phyloP scores from a whole-genome alignment of 2,113 vertebrate genomes.

The Triplophysa dalaica region DNA sequence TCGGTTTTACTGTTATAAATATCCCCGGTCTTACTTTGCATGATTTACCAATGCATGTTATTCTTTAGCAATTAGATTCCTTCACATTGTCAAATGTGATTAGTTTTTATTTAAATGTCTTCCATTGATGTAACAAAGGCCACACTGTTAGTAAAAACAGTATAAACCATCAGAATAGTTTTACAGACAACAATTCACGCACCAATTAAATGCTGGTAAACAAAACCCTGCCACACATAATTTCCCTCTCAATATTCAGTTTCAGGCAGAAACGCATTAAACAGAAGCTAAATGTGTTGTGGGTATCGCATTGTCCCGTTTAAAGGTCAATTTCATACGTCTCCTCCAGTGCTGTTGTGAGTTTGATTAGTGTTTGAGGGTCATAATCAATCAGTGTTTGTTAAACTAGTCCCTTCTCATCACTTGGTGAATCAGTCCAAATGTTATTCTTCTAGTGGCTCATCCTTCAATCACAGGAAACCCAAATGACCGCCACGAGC shows the following conservation, averaged over 20 bases:
- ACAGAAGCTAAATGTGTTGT: slow-evolving; percentile 6
- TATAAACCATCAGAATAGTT: neutral
- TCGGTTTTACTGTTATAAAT: neutral
- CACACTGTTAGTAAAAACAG: neutral
- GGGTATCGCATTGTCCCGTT: neutral
- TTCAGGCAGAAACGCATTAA: neutral
- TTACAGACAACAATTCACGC: neutral
- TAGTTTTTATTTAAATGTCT: neutral
- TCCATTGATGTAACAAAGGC: neutral
- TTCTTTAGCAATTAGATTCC: neutral
- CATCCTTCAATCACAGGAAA: slow-evolving; percentile 9
- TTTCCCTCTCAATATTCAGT: neutral
- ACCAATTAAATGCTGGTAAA: neutral
- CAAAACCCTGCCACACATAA: no score
- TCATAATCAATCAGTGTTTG: slow-evolving; percentile 35
- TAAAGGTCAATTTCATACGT: neutral
- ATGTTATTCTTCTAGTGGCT: neutral
- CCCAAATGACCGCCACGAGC: slow-evolving; percentile 15
- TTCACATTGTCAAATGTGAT: neutral
- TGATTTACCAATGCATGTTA: neutral
- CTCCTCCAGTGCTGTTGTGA: slow-evolving; percentile 12
- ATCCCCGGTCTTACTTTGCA: neutral
- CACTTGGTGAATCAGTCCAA: slow-evolving; percentile 3
- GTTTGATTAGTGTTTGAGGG: slow-evolving; percentile 21
- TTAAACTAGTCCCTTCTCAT: slow-evolving; percentile 41